These are phyloP conservation scores for Gnatocerus cornutus DNA, from an alignment of 2,888 invertebrate genomes.

Conservation along the genomic window DNA sequence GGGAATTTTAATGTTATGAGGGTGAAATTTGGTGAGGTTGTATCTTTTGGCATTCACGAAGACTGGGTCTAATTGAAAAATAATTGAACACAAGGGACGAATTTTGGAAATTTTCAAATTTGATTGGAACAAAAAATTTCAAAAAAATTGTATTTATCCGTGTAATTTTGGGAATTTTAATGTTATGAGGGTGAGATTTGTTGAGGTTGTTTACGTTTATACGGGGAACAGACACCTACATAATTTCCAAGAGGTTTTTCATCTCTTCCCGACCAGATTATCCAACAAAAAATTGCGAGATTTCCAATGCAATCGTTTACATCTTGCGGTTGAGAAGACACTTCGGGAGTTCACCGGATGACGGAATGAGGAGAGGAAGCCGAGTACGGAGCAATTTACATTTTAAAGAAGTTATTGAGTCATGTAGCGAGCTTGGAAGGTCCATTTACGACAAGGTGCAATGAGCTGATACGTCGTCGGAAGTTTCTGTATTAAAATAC, in stretches of 20 bases:
- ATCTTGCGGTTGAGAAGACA: background rate
- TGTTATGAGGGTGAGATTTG: too few relatives aligned
- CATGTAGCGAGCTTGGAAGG: constrained; percentile 54
- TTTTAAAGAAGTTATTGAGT: constrained; percentile 67
- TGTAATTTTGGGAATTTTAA: too few relatives aligned
- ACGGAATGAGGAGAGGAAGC: constrained; percentile 60
- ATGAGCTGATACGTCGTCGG: constrained; percentile 58
- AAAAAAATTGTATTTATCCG: too few relatives aligned
- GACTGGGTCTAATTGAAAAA: too few relatives aligned
- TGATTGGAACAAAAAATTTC: too few relatives aligned
- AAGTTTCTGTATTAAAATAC: constrained; percentile 41
- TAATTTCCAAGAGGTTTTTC: constrained; percentile 65
- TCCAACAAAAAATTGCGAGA: too few relatives aligned
- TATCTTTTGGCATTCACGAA: too few relatives aligned
- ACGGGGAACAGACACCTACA: constrained; percentile 68
- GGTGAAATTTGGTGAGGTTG: too few relatives aligned
- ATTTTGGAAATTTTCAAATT: too few relatives aligned
- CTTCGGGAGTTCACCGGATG: constrained; percentile 6
- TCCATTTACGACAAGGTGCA: constrained; percentile 58
- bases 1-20: too few relatives aligned
- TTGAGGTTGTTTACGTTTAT: constrained; percentile 69
- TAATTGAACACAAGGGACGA: too few relatives aligned
- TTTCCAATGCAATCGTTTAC: background rate
- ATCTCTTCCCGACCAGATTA: constrained; percentile 28
- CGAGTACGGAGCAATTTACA: constrained; percentile 65